These are phyloP conservation scores for Tragelaphus eurycerus DNA, from an alignment of 2,797 vertebrate genomes.

Conservation along the genomic window DNA sequence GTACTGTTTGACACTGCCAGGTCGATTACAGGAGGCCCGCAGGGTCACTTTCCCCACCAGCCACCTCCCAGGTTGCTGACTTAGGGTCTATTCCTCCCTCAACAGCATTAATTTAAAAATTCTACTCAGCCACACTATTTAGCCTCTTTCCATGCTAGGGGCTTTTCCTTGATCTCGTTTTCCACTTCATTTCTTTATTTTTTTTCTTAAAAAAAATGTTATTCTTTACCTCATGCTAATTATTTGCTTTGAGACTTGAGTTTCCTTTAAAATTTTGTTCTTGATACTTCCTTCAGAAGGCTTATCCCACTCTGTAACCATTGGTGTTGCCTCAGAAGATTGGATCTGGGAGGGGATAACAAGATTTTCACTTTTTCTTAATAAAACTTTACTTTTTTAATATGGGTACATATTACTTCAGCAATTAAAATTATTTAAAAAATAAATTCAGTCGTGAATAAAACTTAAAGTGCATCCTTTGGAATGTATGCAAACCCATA, in stretches of 20 bases:
- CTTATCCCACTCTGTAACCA: not conserved
- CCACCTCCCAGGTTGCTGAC: not conserved
- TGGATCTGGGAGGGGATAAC: not conserved
- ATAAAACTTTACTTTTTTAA: constrained; percentile 8
- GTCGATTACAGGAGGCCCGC: not conserved
- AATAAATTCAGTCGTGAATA: constrained; percentile 10
- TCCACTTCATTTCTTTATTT: not conserved
- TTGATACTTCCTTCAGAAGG: not conserved
- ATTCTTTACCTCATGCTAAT: not conserved
- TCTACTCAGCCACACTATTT: not conserved
- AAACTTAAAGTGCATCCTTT: not conserved
- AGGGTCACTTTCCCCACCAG: not conserved
- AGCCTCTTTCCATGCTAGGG: not conserved
- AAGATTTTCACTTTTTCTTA: not conserved
- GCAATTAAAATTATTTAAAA: not conserved
- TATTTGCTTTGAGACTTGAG: not conserved
- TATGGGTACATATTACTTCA: not conserved
- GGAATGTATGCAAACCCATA: not conserved
- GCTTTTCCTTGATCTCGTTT: not conserved
- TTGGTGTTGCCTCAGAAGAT: not conserved
- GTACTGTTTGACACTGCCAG: not conserved
- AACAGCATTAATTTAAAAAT: not conserved
- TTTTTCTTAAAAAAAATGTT: not conserved
- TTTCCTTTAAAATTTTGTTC: not conserved
- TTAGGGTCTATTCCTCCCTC: not conserved